Evolutionary conservation across 2,113 vertebrate genomes (phyloP).

Genomic region (Nannobrachium achirus): DNA sequence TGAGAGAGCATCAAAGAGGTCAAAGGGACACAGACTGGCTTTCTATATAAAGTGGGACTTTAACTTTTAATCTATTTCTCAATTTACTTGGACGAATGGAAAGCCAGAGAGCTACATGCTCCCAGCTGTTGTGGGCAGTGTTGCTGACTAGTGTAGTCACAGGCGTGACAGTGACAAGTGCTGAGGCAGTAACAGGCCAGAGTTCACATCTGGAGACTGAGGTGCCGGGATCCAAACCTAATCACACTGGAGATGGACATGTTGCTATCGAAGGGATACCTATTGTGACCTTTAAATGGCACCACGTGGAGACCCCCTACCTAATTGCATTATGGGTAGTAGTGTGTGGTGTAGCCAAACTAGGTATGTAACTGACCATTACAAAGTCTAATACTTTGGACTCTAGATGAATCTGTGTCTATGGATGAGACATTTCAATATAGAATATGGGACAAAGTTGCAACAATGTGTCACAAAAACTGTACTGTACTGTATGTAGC

Average conservation of each 20-base stretch:
- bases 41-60: not conserved
- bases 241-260: not conserved
- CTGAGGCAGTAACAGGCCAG: not conserved
- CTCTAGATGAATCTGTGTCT: too few relatives aligned
- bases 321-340: slow-evolving; percentile 87
- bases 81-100: slow-evolving; percentile 40
- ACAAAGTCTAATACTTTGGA: not conserved
- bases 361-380: slow-evolving; percentile 79
- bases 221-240: slow-evolving; percentile 3
- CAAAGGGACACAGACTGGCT: not conserved
- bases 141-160: slow-evolving; percentile 38
- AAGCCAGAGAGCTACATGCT: not conserved
- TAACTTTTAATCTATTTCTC: not conserved
- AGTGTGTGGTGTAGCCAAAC: slow-evolving; percentile 88
- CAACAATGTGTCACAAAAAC: not conserved
- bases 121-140: slow-evolving; percentile 45
- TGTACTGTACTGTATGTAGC: too few relatives aligned
- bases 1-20: not conserved
- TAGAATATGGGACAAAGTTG: not conserved
- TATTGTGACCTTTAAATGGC: slow-evolving; percentile 87
- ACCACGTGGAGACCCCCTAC: slow-evolving; percentile 86
- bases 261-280: slow-evolving; percentile 62
- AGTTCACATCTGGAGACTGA: not conserved
- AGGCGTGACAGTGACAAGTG: not conserved
- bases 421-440: not conserved